Evolutionary conservation across 2,113 vertebrate species (phyloP).

Genomic region (Hipposideros armiger): DNA sequence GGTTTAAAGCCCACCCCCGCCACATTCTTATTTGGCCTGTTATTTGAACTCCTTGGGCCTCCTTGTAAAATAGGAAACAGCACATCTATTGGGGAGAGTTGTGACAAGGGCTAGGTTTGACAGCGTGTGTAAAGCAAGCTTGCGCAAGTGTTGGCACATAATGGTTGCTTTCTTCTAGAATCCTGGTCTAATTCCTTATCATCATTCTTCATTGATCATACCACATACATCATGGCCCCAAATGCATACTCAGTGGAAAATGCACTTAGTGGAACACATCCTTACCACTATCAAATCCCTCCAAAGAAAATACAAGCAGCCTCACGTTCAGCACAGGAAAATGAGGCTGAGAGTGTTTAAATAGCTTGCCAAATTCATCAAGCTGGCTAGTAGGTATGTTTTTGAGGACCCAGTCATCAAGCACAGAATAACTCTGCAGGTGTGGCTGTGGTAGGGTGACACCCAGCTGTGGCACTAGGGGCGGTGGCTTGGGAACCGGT

Average conservation of each 20-base stretch:
- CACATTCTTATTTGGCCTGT: neutral
- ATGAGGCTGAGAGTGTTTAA: neutral
- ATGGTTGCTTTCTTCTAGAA: neutral
- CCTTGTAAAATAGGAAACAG: neutral
- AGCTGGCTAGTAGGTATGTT: neutral
- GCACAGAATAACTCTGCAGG: neutral
- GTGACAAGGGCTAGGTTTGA: neutral
- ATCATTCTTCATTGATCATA: neutral
- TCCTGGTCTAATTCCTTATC: neutral
- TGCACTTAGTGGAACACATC: too few relatives aligned
- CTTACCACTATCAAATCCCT: neutral
- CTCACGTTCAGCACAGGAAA: neutral
- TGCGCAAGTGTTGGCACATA: fast-evolving
- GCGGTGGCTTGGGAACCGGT: fast-evolving
- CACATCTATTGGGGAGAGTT: neutral
- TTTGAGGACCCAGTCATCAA: neutral
- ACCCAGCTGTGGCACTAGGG: fast-evolving
- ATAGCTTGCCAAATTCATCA: neutral
- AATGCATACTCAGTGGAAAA: neutral
- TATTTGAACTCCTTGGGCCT: neutral
- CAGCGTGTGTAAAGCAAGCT: neutral
- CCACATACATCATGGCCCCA: neutral
- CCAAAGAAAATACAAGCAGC: neutral
- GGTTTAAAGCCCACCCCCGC: neutral
- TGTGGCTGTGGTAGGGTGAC: fast-evolving